Evolutionary conservation across 2,888 invertebrate genomes (phyloP).

Genomic region (Limenitis camilla): DNA sequence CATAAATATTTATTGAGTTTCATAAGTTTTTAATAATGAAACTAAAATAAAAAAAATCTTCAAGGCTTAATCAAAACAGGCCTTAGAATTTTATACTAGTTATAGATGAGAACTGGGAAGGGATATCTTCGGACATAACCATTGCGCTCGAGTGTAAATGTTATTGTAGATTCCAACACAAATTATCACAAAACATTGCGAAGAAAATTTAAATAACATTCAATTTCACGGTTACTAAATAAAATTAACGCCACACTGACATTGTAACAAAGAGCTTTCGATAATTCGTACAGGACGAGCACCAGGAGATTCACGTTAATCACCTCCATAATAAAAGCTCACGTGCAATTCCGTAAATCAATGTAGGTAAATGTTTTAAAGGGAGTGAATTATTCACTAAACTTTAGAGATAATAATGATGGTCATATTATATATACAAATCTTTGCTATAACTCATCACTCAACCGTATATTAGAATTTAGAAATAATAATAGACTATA

Average conservation of each 20-base stretch:
- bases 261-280: slow-evolving; percentile 65
- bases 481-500: too few species aligned
- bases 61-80: too few species aligned
- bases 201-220: slow-evolving; percentile 50
- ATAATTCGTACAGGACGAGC: slow-evolving; percentile 65
- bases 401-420: too few species aligned
- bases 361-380: too few species aligned
- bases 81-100: too few species aligned
- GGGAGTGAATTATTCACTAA: too few species aligned
- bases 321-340: slow-evolving; percentile 27
- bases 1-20: too few species aligned
- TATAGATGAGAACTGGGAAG: background rate
- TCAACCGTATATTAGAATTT: too few species aligned
- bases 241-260: slow-evolving; percentile 66
- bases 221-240: slow-evolving; percentile 71
- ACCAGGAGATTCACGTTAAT: slow-evolving; percentile 37
- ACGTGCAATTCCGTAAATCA: background rate
- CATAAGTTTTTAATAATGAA: too few species aligned
- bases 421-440: too few species aligned
- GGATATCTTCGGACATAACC: slow-evolving; percentile 8
- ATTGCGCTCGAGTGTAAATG: slow-evolving; percentile 21
- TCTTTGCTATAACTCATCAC: too few species aligned
- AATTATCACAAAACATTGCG: slow-evolving; percentile 42
- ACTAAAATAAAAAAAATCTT: too few species aligned
- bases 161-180: slow-evolving; percentile 49